Conservation (phyloP, 2,888 invertebrate genomes). For the Netelia melanura region DNA sequence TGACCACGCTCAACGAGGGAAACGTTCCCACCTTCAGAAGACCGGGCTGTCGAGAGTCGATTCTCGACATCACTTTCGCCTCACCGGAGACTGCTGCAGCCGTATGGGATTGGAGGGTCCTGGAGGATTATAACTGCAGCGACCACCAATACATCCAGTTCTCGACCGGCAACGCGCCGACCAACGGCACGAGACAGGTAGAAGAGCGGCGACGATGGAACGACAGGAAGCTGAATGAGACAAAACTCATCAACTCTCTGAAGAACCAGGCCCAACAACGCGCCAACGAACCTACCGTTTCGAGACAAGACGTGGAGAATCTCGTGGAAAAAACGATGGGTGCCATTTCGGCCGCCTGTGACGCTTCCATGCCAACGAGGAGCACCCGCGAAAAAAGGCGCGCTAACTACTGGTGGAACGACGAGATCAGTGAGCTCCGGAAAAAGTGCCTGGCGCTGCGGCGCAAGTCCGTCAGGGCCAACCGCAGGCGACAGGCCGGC, state of each 20-base stretch:
- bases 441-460: slow-evolving; percentile 17
- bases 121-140: no score
- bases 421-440: slow-evolving; percentile 28
- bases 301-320: slow-evolving; percentile 19
- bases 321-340: slow-evolving; percentile 46
- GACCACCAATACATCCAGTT: no score
- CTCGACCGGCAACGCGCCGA: no score
- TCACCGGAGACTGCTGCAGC: no score
- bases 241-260: no score
- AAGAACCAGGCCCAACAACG: no score
- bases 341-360: slow-evolving; percentile 33
- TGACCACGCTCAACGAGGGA: slow-evolving; percentile 27
- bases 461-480: not conserved
- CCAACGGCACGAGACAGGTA: no score
- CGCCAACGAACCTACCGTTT: no score
- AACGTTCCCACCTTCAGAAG: slow-evolving; percentile 52
- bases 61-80: no score
- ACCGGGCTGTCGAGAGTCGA: not conserved
- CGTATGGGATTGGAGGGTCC: no score
- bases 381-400: slow-evolving; percentile 15
- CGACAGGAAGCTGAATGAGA: no score
- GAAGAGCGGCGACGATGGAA: no score
- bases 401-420: slow-evolving; percentile 23
- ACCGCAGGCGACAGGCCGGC: slow-evolving; percentile 16
- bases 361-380: slow-evolving; percentile 42